phyloP scores from a whole-genome alignment of 2,113 vertebrate genomes.

The Todiramphus saurophagus region DNA sequence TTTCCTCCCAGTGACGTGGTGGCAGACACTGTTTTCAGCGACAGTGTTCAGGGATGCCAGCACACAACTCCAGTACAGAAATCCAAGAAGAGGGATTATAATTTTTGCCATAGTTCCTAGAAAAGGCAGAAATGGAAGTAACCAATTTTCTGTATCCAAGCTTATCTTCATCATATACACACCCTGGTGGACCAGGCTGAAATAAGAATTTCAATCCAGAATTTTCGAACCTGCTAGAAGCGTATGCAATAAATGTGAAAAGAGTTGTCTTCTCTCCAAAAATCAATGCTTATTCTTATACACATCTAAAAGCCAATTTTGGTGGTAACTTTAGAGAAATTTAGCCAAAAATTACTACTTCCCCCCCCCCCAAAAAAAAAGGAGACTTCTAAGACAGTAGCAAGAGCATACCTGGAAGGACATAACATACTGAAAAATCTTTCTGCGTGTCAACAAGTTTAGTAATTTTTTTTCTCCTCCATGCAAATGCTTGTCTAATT shows the following conservation, averaged over 20 bases:
- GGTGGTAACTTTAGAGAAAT: not conserved
- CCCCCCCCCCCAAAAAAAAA: not conserved
- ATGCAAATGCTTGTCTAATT: not conserved
- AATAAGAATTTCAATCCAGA: not conserved
- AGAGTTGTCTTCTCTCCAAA: not conserved
- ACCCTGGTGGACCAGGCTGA: not conserved
- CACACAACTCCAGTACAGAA: not conserved
- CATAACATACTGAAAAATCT: not conserved
- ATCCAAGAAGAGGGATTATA: not conserved
- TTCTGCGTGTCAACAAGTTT: not conserved
- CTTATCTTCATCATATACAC: not conserved
- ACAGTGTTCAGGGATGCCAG: not conserved
- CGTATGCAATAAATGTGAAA: not conserved
- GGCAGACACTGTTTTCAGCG: not conserved
- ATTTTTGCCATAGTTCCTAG: not conserved
- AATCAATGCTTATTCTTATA: not conserved
- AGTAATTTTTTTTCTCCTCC: not conserved
- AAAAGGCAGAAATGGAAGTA: not conserved
- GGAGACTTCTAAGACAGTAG: not conserved
- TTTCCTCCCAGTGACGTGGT: accelerated
- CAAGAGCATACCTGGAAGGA: not conserved
- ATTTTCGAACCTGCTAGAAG: not conserved
- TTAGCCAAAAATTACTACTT: not conserved
- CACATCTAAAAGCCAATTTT: not conserved
- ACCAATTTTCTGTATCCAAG: not conserved